Percentiles rank a stretch among this genome's conserved stretches.
Evolutionary conservation across 2,797 vertebrate species (phyloP).

Genomic region (Schizopygopsis malacanthus): DNA sequence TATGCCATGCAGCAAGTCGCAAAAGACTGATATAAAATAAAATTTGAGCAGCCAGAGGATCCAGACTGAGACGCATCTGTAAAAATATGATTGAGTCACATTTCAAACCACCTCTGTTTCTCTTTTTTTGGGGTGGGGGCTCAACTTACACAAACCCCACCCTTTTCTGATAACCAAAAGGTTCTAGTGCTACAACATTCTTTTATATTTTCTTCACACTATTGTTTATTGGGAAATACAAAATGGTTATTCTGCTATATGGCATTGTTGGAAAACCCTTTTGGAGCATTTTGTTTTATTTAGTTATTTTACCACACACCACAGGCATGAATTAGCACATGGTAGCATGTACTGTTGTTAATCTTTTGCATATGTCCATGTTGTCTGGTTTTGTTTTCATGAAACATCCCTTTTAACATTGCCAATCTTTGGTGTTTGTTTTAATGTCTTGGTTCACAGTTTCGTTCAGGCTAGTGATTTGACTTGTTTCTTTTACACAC

Average conservation of each 20-base stretch:
- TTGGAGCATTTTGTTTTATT: neutral
- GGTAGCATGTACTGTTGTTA: slow-evolving; percentile 20
- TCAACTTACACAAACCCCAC: too few species aligned
- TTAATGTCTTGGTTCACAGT: neutral
- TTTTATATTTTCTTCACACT: neutral
- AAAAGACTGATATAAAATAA: too few species aligned
- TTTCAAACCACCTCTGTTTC: too few species aligned
- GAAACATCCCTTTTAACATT: neutral
- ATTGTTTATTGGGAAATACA: neutral
- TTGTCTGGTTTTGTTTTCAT: neutral
- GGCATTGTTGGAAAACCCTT: slow-evolving; percentile 2
- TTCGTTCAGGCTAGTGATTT: neutral
- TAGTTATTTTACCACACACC: slow-evolving; percentile 34
- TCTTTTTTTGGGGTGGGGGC: too few species aligned
- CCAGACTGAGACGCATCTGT: neutral
- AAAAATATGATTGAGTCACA: too few species aligned
- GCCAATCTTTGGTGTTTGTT: neutral
- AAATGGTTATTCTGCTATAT: neutral
- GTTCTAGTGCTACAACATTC: too few species aligned
- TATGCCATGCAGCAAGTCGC: neutral
- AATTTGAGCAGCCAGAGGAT: neutral
- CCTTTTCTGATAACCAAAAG: too few species aligned
- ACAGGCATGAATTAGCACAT: slow-evolving; percentile 12
- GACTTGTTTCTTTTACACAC: neutral
- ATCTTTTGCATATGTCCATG: neutral